Base-by-base conservation (phyloP, 2,113 vertebrate species). In the Paraplagusia blochii region DNA sequence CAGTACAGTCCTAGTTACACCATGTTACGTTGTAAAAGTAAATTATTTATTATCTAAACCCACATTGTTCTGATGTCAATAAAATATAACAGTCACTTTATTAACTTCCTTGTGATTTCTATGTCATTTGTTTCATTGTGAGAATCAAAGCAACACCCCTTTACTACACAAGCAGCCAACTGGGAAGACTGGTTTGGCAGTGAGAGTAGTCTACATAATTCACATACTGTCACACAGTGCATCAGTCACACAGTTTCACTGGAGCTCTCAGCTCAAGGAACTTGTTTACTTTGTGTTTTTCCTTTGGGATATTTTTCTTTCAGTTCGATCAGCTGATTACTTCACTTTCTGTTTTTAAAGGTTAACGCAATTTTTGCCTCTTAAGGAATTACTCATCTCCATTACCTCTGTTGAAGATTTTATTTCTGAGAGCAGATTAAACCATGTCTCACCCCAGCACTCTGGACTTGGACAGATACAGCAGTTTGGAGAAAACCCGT, bases 401-500 rank as follows among this genome's bases (percentile, higher is more conserved):
- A 6, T 51, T 12, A 42, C 5, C 34, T 55, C 34, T 35, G 4
- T 11, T 55, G 34, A 39, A 58, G 22, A 9, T 47, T 18, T 43
- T 17, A 19, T 53, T 54, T 34, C 53, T 12, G 33, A 39, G n/a
- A 46, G 2, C 18, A 40, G 16, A n/a, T 18, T n/a, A 64, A 9
- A 29, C 14, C 50, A 91, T 90, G 90, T 89, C 90, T 5, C 76
- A 72, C 19, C 50, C 43, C 1, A 55, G 63, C 40, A 65, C 57
- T 57, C 70, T 89, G 79, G 82, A 85, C 72, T 88, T 92, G 50
- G 91, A 93, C 22, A 89, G 87, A 33, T 84, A 91, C 69, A 67
- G 76, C 70, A 85, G 67, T 72, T 50, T 86, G 70, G 90, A 92
- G 35, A 94, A 88, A 76, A 86, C 92, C 62, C 89, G 91, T 75